Percentiles rank a stretch among this genome's conserved stretches.
Conservation (phyloP, 2,113 vertebrate genomes). For the Lichenostomus cassidix region DNA sequence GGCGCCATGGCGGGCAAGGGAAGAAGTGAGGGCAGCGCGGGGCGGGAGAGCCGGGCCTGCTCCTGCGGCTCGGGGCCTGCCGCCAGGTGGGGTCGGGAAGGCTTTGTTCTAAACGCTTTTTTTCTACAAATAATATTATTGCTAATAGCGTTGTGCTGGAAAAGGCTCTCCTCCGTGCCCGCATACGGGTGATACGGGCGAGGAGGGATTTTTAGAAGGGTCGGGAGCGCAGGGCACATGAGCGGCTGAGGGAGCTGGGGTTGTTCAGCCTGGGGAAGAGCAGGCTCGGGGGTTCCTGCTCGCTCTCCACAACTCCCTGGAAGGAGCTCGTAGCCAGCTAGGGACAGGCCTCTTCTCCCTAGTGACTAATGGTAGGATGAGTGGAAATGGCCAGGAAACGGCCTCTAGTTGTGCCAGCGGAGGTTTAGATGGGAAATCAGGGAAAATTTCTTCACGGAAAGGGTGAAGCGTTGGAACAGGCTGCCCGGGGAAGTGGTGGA, state of each 20-base stretch:
- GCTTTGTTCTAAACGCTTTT: neutral
- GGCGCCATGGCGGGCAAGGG: neutral
- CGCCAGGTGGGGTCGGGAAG: neutral
- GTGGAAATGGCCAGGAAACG: neutral
- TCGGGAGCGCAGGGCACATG: neutral
- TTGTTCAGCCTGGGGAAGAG: neutral
- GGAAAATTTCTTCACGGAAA: neutral
- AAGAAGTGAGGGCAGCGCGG: neutral
- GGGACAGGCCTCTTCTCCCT: neutral
- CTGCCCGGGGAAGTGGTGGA: neutral
- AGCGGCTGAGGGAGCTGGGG: neutral
- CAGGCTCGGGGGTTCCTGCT: too few species aligned
- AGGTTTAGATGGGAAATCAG: neutral
- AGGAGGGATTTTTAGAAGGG: neutral
- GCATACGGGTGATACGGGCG: rapidly evolving
- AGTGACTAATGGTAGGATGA: neutral
- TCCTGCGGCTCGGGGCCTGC: neutral
- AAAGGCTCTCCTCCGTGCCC: rapidly evolving
- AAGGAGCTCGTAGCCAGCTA: neutral
- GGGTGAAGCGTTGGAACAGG: neutral
- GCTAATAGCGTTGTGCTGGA: rapidly evolving
- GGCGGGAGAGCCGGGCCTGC: rapidly evolving
- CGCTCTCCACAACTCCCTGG: neutral
- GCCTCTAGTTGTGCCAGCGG: too few species aligned
- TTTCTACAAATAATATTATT: rapidly evolving